phyloP scores from a whole-genome alignment of 2,797 vertebrate species.

The Acipenser transmontanus region DNA sequence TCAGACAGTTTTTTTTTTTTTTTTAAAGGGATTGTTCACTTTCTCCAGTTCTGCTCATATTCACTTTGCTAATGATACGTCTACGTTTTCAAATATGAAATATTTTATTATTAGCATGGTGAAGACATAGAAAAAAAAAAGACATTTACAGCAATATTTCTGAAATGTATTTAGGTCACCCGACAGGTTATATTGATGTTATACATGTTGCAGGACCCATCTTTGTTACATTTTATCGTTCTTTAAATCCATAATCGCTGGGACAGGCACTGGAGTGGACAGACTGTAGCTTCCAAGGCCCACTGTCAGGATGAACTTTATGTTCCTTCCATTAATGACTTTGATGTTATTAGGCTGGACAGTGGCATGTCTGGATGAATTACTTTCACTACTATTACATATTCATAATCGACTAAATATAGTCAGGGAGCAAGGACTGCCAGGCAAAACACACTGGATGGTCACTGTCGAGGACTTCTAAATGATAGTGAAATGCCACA shows the following conservation, averaged over 20 bases:
- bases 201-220: not conserved
- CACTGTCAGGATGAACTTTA: constrained; percentile 52
- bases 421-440: constrained; percentile 64
- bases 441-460: constrained; percentile 64
- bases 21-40: not conserved
- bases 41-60: not conserved
- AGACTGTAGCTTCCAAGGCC: constrained; percentile 34
- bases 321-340: constrained; percentile 42
- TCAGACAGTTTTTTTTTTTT: too few relatives aligned
- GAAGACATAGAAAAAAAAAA: too few relatives aligned
- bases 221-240: too few relatives aligned
- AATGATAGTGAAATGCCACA: constrained; percentile 69
- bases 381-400: constrained; percentile 80
- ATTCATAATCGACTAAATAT: constrained; percentile 87
- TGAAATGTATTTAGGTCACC: constrained; percentile 34
- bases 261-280: constrained; percentile 37
- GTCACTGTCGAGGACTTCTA: constrained; percentile 71
- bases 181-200: not conserved
- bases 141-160: not conserved
- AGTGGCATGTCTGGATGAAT: constrained; percentile 79
- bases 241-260: not conserved
- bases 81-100: constrained; percentile 12
- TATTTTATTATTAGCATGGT: too few relatives aligned
- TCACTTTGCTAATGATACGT: constrained; percentile 30
- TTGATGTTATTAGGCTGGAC: constrained; percentile 84